phyloP scores from a whole-genome alignment of 2,113 vertebrate species.

The Oriolus oriolus region DNA sequence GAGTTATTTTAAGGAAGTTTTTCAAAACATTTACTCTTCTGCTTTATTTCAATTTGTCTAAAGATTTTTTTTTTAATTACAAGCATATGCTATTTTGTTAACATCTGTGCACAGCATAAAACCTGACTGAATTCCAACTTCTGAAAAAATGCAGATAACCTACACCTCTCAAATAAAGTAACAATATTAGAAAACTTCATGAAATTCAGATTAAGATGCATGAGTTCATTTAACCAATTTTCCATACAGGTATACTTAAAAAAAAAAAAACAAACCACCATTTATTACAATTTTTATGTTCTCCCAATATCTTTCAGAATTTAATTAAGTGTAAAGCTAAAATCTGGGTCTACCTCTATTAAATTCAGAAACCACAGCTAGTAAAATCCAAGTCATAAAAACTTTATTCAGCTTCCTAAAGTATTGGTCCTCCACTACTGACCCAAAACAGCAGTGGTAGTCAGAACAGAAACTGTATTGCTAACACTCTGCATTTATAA shows the following conservation, averaged over 20 bases:
- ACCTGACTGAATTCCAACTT: slow-evolving; percentile 49
- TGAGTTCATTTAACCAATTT: slow-evolving; percentile 22
- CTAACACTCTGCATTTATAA: slow-evolving; percentile 54
- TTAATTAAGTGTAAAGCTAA: slow-evolving; percentile 49
- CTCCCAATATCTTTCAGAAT: slow-evolving; percentile 8
- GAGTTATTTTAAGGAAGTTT: slow-evolving; percentile 80
- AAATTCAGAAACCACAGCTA: slow-evolving; percentile 67
- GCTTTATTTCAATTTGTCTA: slow-evolving; percentile 82
- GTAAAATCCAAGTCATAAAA: slow-evolving; percentile 67
- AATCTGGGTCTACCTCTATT: slow-evolving; percentile 30
- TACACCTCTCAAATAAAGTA: slow-evolving; percentile 18
- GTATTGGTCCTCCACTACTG: slow-evolving; percentile 18
- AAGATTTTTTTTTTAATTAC: slow-evolving; percentile 76
- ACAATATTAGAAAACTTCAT: slow-evolving; percentile 25
- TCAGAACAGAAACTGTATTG: slow-evolving; percentile 20
- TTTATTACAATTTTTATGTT: not conserved
- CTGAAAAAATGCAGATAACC: slow-evolving; percentile 56
- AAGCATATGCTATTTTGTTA: slow-evolving; percentile 72
- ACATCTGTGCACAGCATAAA: slow-evolving; percentile 59
- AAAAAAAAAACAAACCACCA: not conserved
- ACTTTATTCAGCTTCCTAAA: slow-evolving; percentile 25
- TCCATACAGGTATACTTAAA: not conserved
- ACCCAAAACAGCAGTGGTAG: slow-evolving; percentile 9
- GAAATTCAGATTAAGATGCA: slow-evolving; percentile 3
- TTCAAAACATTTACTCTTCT: slow-evolving; percentile 82